These are phyloP conservation scores for Macrocentrus cingulum DNA, from an alignment of 1,140 invertebrate species.

Conservation along the genomic window DNA sequence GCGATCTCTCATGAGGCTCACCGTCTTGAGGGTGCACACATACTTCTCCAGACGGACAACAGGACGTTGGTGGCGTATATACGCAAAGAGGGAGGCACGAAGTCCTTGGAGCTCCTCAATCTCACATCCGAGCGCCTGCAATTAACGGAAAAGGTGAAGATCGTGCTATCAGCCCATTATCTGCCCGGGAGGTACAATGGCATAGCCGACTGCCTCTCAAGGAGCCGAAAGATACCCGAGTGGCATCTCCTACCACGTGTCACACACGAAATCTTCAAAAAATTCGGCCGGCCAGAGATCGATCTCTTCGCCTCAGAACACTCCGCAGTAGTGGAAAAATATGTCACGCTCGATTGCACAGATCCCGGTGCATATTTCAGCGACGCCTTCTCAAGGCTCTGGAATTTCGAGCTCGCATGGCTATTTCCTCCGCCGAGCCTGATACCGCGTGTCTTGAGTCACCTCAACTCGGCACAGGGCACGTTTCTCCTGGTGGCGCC, in stretches of 20 bases:
- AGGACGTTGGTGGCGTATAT: constrained; percentile 35
- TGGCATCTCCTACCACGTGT: constrained; percentile 40
- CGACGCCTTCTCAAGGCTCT: constrained; percentile 41
- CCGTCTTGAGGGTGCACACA: constrained; percentile 19
- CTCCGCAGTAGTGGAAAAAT: constrained; percentile 38
- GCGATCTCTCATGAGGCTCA: constrained; percentile 24
- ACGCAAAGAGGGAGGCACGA: constrained; percentile 44
- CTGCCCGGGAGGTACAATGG: constrained; percentile 39
- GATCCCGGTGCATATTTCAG: constrained; percentile 35
- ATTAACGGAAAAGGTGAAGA: constrained; percentile 33
- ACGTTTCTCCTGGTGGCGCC: constrained; percentile 7
- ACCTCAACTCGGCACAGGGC: constrained; percentile 37
- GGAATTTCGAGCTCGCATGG: constrained; percentile 44
- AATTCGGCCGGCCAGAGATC: constrained; percentile 40
- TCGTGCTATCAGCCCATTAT: constrained; percentile 35
- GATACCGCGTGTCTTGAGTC: constrained; percentile 40
- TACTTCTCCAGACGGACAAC: constrained; percentile 36
- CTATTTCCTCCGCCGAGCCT: constrained; percentile 47
- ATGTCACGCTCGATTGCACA: constrained; percentile 36
- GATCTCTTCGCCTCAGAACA: constrained; percentile 44
- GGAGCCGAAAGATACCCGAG: constrained; percentile 36
- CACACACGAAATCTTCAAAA: constrained; percentile 35
- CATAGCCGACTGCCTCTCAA: constrained; percentile 40
- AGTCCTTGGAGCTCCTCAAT: constrained; percentile 36
- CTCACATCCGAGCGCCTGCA: constrained; percentile 36